Evolutionary conservation across 2,113 vertebrate genomes (phyloP).

Genomic region (Chamaea fasciata): DNA sequence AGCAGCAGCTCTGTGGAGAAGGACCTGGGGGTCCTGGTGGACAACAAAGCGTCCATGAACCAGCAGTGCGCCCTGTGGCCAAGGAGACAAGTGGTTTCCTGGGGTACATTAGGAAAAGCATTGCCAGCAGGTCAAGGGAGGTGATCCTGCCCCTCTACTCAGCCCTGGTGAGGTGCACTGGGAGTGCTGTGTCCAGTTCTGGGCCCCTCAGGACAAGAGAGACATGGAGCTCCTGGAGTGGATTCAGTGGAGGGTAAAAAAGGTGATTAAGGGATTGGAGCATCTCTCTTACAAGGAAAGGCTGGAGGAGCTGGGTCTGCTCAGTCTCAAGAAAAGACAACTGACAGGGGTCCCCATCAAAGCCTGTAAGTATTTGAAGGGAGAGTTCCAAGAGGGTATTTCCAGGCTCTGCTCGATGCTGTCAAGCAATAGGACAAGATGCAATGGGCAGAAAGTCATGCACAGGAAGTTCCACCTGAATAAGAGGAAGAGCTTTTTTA

Average conservation of each 20-base stretch:
- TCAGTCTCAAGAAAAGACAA: neutral
- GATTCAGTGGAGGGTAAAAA: neutral
- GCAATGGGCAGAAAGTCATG: neutral
- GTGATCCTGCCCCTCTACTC: neutral
- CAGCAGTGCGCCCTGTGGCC: neutral
- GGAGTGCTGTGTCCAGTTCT: neutral
- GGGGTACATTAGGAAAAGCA: neutral
- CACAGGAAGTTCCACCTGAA: neutral
- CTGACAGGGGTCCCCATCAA: neutral
- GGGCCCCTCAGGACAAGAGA: neutral
- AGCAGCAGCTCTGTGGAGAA: neutral
- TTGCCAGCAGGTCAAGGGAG: neutral
- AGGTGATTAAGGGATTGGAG: neutral
- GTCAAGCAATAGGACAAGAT: neutral
- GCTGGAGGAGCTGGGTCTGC: neutral
- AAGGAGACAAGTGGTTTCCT: neutral
- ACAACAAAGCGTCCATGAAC: neutral
- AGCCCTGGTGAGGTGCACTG: neutral
- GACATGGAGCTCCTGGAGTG: neutral
- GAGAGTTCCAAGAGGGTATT: neutral
- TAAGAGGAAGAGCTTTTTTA: neutral
- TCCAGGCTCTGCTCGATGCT: neutral
- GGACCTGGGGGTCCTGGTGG: neutral
- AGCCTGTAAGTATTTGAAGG: neutral
- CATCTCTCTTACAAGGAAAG: neutral